Conservation (phyloP, 1,140 invertebrate genomes). For the Trinorchestia longiramus region DNA sequence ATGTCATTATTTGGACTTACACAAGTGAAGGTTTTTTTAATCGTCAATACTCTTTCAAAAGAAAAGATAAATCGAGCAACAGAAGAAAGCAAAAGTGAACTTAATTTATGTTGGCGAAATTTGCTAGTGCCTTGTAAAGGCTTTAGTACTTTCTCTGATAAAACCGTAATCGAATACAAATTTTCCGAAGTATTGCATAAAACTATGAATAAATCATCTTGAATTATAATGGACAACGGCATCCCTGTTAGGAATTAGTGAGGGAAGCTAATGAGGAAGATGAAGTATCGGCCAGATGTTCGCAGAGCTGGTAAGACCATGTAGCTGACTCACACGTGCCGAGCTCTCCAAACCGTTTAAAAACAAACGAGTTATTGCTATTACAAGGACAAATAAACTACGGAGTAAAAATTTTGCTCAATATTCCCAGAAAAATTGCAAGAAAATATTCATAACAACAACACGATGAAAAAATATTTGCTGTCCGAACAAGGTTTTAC, state of each 20-base stretch:
- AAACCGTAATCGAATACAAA: background rate
- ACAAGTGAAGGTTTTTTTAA: background rate
- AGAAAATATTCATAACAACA: background rate
- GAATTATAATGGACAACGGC: background rate
- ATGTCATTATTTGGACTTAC: background rate
- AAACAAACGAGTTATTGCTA: background rate
- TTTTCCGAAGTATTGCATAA: background rate
- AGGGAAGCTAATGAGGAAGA: background rate
- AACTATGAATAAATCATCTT: background rate
- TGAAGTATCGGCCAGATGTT: background rate
- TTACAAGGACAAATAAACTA: background rate
- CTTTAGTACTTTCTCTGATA: background rate
- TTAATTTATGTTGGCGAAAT: background rate
- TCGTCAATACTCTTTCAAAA: background rate
- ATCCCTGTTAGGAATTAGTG: background rate
- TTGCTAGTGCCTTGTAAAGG: background rate
- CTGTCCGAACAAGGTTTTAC: background rate
- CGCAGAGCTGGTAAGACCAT: too few relatives aligned
- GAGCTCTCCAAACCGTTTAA: background rate
- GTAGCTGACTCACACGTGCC: too few relatives aligned
- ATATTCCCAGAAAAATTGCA: background rate
- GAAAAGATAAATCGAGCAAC: background rate
- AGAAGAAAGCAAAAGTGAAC: background rate
- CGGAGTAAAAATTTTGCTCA: background rate
- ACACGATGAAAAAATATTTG: background rate